Evolutionary conservation across 2,113 vertebrate genomes (phyloP).

Genomic region (Nanorana parkeri): DNA sequence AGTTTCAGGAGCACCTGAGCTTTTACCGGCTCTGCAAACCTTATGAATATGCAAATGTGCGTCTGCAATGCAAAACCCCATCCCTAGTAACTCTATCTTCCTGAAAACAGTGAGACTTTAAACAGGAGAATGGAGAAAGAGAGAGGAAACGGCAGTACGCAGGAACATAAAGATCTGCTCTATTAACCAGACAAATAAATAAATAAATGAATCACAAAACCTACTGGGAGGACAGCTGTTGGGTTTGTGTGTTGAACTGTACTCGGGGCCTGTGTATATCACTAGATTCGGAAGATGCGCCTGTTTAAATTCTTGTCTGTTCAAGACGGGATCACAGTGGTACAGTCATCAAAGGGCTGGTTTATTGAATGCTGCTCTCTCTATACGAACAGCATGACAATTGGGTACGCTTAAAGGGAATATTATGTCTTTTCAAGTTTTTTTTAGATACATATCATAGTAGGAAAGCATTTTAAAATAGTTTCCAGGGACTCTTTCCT

Average conservation of each 20-base stretch:
- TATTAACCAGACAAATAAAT: conserved; percentile 10
- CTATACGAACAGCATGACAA: too few relatives aligned
- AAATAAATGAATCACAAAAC: conserved; percentile 12
- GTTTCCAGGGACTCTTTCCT: too few relatives aligned
- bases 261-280: background rate
- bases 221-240: conserved; percentile 33
- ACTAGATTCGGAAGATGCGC: too few relatives aligned
- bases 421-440: too few relatives aligned
- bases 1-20: too few relatives aligned
- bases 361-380: background rate
- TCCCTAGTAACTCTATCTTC: background rate
- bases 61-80: background rate
- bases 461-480: too few relatives aligned
- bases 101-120: background rate
- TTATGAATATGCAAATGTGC: too few relatives aligned
- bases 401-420: too few relatives aligned
- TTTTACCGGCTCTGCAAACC: too few relatives aligned
- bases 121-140: background rate
- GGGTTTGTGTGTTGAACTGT: background rate
- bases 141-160: background rate
- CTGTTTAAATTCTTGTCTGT: too few relatives aligned
- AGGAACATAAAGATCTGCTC: conserved; percentile 18
- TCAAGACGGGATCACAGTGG: background rate
- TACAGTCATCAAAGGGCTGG: background rate
- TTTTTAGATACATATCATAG: too few relatives aligned